Percentiles rank a stretch among this genome's conserved stretches.
Evolutionary conservation across 2,888 invertebrate genomes (phyloP).

Genomic region (Ernsta delagoae): DNA sequence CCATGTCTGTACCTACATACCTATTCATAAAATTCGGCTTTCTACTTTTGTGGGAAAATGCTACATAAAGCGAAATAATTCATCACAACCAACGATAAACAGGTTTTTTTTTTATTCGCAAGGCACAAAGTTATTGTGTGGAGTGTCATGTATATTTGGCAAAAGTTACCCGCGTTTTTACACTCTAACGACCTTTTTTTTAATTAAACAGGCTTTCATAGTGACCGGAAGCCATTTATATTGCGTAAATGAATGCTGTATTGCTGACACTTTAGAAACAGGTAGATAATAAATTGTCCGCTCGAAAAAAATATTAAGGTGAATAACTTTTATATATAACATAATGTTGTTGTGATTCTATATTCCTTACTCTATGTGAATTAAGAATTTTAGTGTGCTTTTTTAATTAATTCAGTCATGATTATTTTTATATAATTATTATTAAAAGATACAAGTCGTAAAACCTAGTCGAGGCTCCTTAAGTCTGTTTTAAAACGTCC

Average conservation of each 20-base stretch:
- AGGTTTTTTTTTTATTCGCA: background rate
- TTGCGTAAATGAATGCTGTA: conserved; percentile 10
- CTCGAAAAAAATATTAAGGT: background rate
- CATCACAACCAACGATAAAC: conserved; percentile 12
- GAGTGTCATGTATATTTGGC: conserved; percentile 16
- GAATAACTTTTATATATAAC: background rate
- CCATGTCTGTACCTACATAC: too few relatives aligned
- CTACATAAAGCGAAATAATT: background rate
- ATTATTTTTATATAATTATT: too few relatives aligned
- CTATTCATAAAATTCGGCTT: background rate
- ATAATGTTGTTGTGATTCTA: too few relatives aligned
- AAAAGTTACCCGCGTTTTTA: conserved; percentile 32
- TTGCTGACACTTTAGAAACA: conserved; percentile 3
- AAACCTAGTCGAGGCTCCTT: too few relatives aligned
- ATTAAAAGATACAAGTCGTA: too few relatives aligned
- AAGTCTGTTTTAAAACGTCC: too few relatives aligned
- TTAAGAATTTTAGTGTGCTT: too few relatives aligned
- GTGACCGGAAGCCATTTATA: conserved; percentile 41
- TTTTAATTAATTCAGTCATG: too few relatives aligned
- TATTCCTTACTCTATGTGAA: too few relatives aligned
- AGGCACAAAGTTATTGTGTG: too few relatives aligned
- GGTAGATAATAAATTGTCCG: conserved; percentile 4
- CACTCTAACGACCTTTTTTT: conserved; percentile 35
- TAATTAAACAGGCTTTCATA: conserved; percentile 22
- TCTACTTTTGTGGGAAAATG: conserved; percentile 48